Base-by-base conservation (phyloP, 2,113 vertebrate species). In the Vanacampus margaritifer region DNA sequence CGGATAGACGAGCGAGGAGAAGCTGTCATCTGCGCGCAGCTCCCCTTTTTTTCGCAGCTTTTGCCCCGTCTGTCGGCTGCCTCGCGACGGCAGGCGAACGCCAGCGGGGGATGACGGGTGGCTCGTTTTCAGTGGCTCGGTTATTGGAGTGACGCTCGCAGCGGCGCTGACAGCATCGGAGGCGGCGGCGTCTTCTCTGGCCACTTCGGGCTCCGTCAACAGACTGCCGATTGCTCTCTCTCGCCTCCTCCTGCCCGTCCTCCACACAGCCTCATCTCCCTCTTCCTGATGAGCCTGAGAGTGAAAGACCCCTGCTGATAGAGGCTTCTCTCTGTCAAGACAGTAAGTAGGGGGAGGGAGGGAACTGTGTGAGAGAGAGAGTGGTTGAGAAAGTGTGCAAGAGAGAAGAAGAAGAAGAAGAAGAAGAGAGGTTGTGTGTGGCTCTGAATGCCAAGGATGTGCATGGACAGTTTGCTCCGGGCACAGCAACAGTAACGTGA, bases 291-390 rank as follows among this genome's bases (percentile, higher is more conserved):
- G 84, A 87, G 86, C 79, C 73, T 84, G 67, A 83, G 76, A 91
- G 87, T 90, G 82, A 88, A 88, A 81, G 80, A 87, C 75, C 82
- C 85, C 84, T 72, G 84, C 83, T 84, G 85, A 82, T 76, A 82
- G 82, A 86, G 81, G 84, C 82, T 79, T 85, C 79, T 85, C 82
- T 84, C 82, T 87, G 82, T 84, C 83, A 88, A 89, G 86, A 85
- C 85, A 84, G 89, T 89, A 88, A 90, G 90, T 88, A 85, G 66
- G 66, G 74, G 76, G 78, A 82, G 80, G 72, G 73, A 72, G 54
- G 64, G 19, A 68, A 54, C 36, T 32, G 64, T 53, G 73, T 32
- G 65, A 23, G 68, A 54, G 68, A 54, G 71, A 48, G 53, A 35
- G 60, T 48, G 57, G 37, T 45, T 43, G 46, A 35, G 69, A 71